Evolutionary conservation across 2,888 invertebrate species (phyloP), one percentile per base, ranked within the genome.

Genomic region (Lasioglossum oenotherae): DNA sequence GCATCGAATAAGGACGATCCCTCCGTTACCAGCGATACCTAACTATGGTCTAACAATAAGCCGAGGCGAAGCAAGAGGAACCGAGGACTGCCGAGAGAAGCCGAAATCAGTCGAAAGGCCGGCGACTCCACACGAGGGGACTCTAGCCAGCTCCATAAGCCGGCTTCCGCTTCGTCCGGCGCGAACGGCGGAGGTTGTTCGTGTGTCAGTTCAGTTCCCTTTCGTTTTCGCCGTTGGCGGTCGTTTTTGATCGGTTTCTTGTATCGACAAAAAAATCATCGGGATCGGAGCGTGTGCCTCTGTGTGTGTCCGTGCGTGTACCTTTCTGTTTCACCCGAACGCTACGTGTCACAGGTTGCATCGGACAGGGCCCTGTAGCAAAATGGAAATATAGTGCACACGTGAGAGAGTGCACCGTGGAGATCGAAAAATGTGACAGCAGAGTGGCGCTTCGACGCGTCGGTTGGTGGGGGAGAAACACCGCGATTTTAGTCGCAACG

Each of bases 101-200:
- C 90, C 93, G 93, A 92, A 87, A 84, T 88, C 86, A 85, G 86
- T 86, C 89, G 90, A 87, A 78, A 74, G 80, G 81, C 82, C 88
- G 84, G 83, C 76, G 80, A 88, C 74, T 69, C 79, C 67, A 73
- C 87, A 87, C 90, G 90, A 87, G 87, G 89, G 81, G 89, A 82
- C 90, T 80, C 71, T 44, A 67, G 72, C 84, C 53, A 85, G 85
- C 72, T 80, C 69, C 89, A 86, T 74, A 87, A 84, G 89, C 85
- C 91, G 88, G 91, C 89, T 89, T 88, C 89, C 86, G 88, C 91
- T 89, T 83, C 84, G 81, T 73, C 80, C 89, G 90, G 91, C 90
- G 89, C 84, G 89, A 85, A 82, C 85, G 82, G 12, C 64, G 78
- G 77, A 74, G 80, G 38, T 31, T 69, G 78, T 76, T 44, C 71